Evolutionary conservation across 35 echinoderm and acorn worm species (phyloP), one percentile per base, ranked within the genome.

Genomic region (Apostichopus japonicus): DNA sequence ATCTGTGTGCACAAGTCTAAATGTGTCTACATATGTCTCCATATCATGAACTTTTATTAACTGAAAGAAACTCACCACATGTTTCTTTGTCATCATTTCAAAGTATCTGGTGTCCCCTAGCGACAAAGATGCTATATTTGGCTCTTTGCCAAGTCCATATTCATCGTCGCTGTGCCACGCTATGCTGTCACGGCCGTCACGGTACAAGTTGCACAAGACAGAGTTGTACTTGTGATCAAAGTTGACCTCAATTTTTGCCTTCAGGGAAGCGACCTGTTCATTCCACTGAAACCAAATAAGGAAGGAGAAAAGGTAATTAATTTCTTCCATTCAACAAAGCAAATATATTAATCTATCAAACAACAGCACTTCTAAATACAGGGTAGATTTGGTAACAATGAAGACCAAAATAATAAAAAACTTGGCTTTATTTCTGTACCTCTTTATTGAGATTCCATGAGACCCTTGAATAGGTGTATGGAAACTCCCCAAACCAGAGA

Each of bases 121-220:
- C 23, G 97, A 96, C 22, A 99, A 8, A 8, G 97, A 99, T 14
- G 97, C 97, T 13, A 99, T 99, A 10, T 62, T 91, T 23, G 97
- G 97, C 24, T 95, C 93, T 0, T 78, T 61, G 9, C 97, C 92
- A 53, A 99, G 92, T 1, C 93, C 92, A 21, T 94, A 93, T 81
- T 99, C 97, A 79, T 96, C 94, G 87, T 99, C 97, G 56, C 93
- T 93, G 73, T 99, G 97, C 97, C 97, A 99, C 19, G 91, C 93
- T 4, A 99, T 95, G 13, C 95, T 90, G 72, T 99, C 97, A 57
- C 90, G 79, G 23, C 92, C 92, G 80, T 83, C 79, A 13, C 93
- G 79, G 81, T 99, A 99, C 14, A 92, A 78, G 65, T 99, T 99
- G 6, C 91, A 91, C 25, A 99, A 78, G 24, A 96, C 92, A 9